These are phyloP conservation scores for Gambusia affinis DNA, from an alignment of 2,113 vertebrate genomes.

Conservation along the genomic window DNA sequence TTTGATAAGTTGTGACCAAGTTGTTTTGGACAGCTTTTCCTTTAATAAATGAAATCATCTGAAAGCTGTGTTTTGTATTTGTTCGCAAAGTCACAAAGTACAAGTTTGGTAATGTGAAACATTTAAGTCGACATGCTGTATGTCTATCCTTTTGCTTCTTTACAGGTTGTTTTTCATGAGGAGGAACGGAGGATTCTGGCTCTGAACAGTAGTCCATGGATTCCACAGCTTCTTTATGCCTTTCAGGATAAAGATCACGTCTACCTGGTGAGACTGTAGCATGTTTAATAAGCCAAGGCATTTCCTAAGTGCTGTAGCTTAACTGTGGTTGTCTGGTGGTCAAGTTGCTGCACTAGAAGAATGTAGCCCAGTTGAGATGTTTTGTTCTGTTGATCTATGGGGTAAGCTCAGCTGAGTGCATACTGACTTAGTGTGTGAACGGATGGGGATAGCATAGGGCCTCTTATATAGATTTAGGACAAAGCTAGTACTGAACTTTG, in stretches of 20 bases:
- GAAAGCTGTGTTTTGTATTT: neutral
- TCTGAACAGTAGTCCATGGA: conserved; percentile 88
- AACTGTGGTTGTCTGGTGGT: neutral
- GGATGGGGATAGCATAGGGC: no score
- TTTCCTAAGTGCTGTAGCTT: neutral
- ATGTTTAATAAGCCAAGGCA: neutral
- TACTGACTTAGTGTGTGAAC: no score
- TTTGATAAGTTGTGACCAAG: neutral
- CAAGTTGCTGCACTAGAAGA: neutral
- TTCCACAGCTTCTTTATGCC: conserved; percentile 89
- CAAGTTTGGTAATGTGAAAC: neutral
- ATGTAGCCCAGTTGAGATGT: neutral
- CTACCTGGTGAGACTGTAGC: conserved; percentile 86
- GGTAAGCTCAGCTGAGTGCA: no score
- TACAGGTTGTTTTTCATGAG: conserved; percentile 90
- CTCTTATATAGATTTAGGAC: no score
- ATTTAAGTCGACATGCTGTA: neutral
- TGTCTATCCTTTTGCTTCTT: conserved; percentile 5
- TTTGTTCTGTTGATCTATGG: no score
- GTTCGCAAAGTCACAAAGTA: neutral
- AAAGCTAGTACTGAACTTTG: no score
- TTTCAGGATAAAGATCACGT: conserved; percentile 94
- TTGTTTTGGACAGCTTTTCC: neutral
- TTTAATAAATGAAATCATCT: neutral
- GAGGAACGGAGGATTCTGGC: conserved; percentile 90